Conservation (phyloP, 2,113 vertebrate genomes). For the Leiothrix lutea region DNA sequence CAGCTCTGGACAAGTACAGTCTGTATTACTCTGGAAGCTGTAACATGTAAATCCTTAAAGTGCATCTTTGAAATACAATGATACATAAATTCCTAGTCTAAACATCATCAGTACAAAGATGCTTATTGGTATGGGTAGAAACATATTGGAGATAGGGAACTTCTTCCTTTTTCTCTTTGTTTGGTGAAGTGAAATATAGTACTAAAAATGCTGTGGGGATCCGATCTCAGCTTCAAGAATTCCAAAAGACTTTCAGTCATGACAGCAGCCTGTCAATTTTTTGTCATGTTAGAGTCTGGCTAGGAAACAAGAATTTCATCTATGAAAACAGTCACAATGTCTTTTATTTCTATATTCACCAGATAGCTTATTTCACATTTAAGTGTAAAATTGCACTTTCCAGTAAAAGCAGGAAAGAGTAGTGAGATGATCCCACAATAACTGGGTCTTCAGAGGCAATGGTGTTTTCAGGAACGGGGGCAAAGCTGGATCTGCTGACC, state of each 20-base stretch:
- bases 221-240: accelerated
- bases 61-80: constrained; percentile 26
- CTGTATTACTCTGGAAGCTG: constrained; percentile 3
- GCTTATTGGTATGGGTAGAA: not conserved
- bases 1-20: constrained; percentile 14
- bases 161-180: not conserved
- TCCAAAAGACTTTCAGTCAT: not conserved
- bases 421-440: accelerated
- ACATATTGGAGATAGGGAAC: not conserved
- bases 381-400: not conserved
- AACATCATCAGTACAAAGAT: not conserved
- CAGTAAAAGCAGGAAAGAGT: not conserved
- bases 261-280: not conserved
- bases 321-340: not conserved
- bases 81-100: constrained; percentile 19
- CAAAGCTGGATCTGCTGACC: accelerated
- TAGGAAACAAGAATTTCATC: not conserved
- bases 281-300: not conserved
- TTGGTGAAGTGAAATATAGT: not conserved
- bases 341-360: not conserved
- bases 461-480: accelerated
- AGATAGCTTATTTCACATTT: not conserved
- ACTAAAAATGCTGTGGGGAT: not conserved
- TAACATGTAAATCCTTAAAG: constrained; percentile 1
- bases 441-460: not conserved